phyloP scores from a whole-genome alignment of 1,140 invertebrate genomes.

The Venustaconcha ellipsiformis region DNA sequence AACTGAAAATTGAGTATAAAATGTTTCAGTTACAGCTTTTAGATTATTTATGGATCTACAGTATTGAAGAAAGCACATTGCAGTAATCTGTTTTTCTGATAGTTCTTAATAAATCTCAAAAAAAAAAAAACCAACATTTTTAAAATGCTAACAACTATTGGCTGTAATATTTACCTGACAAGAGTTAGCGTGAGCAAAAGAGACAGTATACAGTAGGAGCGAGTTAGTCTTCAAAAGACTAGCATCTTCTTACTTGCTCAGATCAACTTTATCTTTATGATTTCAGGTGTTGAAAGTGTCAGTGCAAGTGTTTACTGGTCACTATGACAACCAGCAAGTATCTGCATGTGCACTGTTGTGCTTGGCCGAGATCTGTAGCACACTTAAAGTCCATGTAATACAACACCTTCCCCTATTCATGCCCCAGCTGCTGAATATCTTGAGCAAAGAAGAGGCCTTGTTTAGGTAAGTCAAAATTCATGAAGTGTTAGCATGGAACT shows the following conservation, averaged over 20 bases:
- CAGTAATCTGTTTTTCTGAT: too few species aligned
- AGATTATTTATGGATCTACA: too few species aligned
- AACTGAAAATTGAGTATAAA: too few species aligned
- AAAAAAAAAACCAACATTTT: too few species aligned
- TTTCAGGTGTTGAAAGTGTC: conserved; percentile 54
- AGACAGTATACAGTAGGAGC: neutral
- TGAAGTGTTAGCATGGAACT: too few species aligned
- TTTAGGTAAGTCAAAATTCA: conserved; percentile 18
- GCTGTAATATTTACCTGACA: too few species aligned
- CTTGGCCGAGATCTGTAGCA: conserved; percentile 79
- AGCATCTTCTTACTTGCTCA: neutral
- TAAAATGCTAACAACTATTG: too few species aligned
- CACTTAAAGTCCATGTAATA: conserved; percentile 81
- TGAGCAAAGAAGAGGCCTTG: conserved; percentile 40
- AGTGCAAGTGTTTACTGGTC: conserved; percentile 41
- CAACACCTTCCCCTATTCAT: conserved; percentile 81
- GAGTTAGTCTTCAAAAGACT: neutral
- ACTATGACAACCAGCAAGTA: conserved; percentile 41
- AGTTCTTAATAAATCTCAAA: too few species aligned
- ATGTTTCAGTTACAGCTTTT: too few species aligned
- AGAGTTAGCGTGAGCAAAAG: too few species aligned
- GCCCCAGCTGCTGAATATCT: conserved; percentile 76
- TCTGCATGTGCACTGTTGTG: conserved; percentile 75
- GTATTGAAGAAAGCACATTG: too few species aligned
- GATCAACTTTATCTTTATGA: conserved; percentile 7